Percentiles rank a stretch among this genome's conserved stretches.
phyloP scores from a whole-genome alignment of 1,140 invertebrate species.

The Pogonomyrmex californicus region DNA sequence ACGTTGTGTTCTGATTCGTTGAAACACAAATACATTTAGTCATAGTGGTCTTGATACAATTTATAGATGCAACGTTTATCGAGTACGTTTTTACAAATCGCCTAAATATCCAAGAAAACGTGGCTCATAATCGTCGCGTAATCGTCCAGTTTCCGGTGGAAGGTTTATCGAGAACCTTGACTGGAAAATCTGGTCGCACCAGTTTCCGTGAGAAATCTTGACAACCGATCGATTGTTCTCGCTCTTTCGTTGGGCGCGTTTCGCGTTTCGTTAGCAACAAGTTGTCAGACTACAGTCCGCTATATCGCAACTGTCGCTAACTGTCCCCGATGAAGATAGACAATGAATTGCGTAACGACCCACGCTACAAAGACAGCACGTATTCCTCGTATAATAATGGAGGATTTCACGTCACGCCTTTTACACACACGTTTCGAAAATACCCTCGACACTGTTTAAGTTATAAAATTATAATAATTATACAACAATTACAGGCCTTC shows the following conservation, averaged over 20 bases:
- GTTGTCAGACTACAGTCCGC: constrained; percentile 48
- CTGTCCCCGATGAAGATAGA: constrained; percentile 42
- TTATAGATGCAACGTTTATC: neutral
- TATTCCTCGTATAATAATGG: neutral
- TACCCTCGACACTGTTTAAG: neutral
- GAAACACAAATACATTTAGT: neutral
- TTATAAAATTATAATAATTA: too few relatives aligned
- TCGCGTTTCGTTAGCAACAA: constrained; percentile 73
- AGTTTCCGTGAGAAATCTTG: constrained; percentile 68
- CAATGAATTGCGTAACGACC: constrained; percentile 37
- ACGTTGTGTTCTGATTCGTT: neutral
- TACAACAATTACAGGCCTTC: neutral
- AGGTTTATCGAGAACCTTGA: constrained; percentile 16
- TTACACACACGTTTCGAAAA: neutral
- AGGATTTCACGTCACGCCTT: neutral
- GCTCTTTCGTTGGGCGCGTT: constrained; percentile 41
- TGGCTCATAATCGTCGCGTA: neutral
- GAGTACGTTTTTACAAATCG: neutral
- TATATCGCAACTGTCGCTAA: constrained; percentile 34
- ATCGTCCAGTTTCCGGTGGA: neutral
- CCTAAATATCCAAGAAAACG: neutral
- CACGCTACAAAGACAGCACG: neutral
- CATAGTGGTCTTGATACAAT: neutral
- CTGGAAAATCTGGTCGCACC: constrained; percentile 56
- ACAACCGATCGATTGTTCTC: constrained; percentile 69